phyloP scores from a whole-genome alignment of 2,888 invertebrate species.

The Brachynemurus nebulosus region DNA sequence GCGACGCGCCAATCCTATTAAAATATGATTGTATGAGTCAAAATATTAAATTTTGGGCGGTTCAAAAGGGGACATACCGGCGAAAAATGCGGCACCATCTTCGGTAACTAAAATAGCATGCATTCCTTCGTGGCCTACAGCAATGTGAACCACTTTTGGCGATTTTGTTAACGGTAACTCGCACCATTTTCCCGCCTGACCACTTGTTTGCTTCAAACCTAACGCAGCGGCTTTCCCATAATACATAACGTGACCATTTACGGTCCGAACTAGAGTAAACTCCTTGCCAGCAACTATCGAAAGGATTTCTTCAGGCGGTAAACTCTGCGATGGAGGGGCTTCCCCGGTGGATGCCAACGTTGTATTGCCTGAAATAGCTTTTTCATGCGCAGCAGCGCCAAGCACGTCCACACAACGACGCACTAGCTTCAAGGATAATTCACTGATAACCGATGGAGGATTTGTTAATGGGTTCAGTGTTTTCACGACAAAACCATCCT shows the following conservation, averaged over 20 bases:
- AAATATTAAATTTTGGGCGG: too few relatives aligned
- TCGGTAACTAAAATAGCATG: constrained; percentile 86
- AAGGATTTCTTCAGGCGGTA: constrained; percentile 8
- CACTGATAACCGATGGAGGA: constrained; percentile 43
- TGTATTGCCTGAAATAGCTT: constrained; percentile 18
- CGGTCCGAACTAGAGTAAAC: constrained; percentile 70
- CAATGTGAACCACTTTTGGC: constrained; percentile 60
- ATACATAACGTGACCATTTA: constrained; percentile 76
- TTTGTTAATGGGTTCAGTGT: constrained; percentile 48
- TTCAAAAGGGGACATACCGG: too few relatives aligned
- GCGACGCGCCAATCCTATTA: constrained; percentile 68
- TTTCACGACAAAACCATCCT: constrained; percentile 71
- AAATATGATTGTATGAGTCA: too few relatives aligned
- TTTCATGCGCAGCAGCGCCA: constrained; percentile 55
- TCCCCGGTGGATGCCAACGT: constrained; percentile 20
- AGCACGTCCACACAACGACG: constrained; percentile 65
- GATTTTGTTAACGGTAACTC: constrained; percentile 52
- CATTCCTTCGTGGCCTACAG: constrained; percentile 86
- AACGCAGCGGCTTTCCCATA: constrained; percentile 76
- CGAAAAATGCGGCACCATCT: constrained; percentile 79
- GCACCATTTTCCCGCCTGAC: constrained; percentile 42
- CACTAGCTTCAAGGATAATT: constrained; percentile 61
- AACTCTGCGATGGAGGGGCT: constrained; percentile 2
- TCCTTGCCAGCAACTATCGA: constrained; percentile 74
- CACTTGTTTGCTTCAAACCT: constrained; percentile 59